Evolutionary conservation across 2,113 vertebrate genomes (phyloP).

Genomic region (Psettodes erumei): DNA sequence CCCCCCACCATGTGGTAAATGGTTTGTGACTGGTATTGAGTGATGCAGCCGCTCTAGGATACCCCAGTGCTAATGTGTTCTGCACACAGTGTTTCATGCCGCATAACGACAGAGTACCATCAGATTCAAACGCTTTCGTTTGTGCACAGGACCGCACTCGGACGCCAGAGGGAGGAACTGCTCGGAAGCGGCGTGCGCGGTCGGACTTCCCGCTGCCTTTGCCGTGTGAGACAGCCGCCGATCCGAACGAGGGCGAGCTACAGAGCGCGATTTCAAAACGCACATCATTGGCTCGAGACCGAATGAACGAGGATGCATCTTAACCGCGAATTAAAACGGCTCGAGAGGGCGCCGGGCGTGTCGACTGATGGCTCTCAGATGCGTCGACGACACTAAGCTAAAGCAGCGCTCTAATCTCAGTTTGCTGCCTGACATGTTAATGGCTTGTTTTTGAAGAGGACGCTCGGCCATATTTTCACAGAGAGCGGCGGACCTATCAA

Average conservation of each 20-base stretch:
- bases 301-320: conserved; percentile 33
- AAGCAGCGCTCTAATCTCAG: conserved; percentile 49
- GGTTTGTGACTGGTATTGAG: conserved; percentile 78
- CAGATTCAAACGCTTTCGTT: conserved; percentile 54
- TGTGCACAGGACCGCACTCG: conserved; percentile 20
- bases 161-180: neutral
- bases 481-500: conserved; percentile 23
- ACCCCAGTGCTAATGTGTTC: conserved; percentile 72
- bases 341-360: conserved; percentile 48
- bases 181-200: conserved; percentile 25
- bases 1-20: conserved; percentile 74
- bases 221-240: conserved; percentile 14
- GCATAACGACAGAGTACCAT: conserved; percentile 48
- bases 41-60: conserved; percentile 72
- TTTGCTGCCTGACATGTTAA: conserved; percentile 51
- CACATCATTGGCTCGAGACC: no score
- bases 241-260: conserved; percentile 31
- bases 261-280: conserved; percentile 22
- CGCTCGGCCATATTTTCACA: conserved; percentile 11
- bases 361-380: conserved; percentile 42
- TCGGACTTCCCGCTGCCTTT: conserved; percentile 39
- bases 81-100: conserved; percentile 64
- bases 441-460: conserved; percentile 63
- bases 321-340: conserved; percentile 45
- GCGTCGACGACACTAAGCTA: conserved; percentile 43